A percentile compares a stretch with the other conserved stretches of the same genome.
These are phyloP conservation scores for Molanna angustata DNA, from an alignment of 2,888 invertebrate genomes.

Conservation along the genomic window DNA sequence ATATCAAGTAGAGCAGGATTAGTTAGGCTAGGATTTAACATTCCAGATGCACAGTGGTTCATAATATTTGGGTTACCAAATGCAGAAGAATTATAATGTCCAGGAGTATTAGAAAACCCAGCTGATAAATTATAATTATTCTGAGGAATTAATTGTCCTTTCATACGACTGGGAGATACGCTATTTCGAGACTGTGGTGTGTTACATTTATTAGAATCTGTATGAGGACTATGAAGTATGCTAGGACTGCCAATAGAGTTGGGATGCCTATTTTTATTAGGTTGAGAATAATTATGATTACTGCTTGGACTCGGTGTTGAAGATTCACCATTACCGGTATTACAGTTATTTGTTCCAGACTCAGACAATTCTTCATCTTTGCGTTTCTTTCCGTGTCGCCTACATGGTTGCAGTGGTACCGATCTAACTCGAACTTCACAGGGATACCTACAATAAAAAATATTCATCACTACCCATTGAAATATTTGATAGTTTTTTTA, in stretches of 20 bases:
- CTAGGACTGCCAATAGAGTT: slow-evolving; percentile 46
- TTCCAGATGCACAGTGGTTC: slow-evolving; percentile 42
- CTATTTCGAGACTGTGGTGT: slow-evolving; percentile 55
- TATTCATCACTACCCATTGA: no score
- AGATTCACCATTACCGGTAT: slow-evolving; percentile 10
- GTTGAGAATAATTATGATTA: slow-evolving; percentile 33
- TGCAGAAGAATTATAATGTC: slow-evolving; percentile 49
- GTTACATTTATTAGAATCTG: slow-evolving; percentile 39
- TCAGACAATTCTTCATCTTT: slow-evolving; percentile 66
- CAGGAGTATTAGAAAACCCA: slow-evolving; percentile 43
- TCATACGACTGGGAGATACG: slow-evolving; percentile 53
- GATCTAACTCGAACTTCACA: slow-evolving; percentile 84
- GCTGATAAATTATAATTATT: slow-evolving; percentile 40
- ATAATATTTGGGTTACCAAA: slow-evolving; percentile 52
- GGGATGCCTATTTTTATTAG: slow-evolving; percentile 40
- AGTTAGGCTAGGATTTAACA: slow-evolving; percentile 51
- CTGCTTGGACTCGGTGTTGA: slow-evolving; percentile 41
- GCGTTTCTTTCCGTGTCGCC: slow-evolving; percentile 74
- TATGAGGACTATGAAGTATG: slow-evolving; percentile 46
- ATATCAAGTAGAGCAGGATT: slow-evolving; percentile 66
- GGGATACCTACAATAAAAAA: slow-evolving; percentile 66
- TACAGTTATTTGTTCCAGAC: slow-evolving; percentile 38
- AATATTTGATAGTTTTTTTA: no score
- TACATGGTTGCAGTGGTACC: slow-evolving; percentile 80
- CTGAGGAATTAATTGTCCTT: slow-evolving; percentile 48